Evolutionary conservation across 2,797 vertebrate genomes (phyloP), one percentile per base, ranked within the genome.

Genomic region (Urocyon cinereoargenteus): DNA sequence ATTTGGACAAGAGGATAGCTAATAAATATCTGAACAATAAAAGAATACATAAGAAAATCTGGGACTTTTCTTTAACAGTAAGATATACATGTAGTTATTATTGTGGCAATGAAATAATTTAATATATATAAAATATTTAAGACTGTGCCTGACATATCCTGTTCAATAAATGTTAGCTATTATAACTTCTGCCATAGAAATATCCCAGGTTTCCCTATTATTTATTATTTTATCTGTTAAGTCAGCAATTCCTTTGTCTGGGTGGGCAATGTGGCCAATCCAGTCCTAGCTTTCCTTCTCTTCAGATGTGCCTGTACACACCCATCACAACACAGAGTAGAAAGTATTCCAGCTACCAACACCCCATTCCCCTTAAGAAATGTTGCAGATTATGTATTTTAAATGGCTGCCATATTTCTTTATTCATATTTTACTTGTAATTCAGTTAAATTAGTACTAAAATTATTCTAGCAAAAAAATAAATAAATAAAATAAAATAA

Each of bases 381-480:
- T 31, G 24, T 62, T 28, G 34, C 13, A 34, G 22, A 90, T 21
- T 73, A 36, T 36, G 36, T 51, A 86, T 90, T 82, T 81, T 75
- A 93, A 55, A 55, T 2, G 19, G 26, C 51, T 72, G 53, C 34
- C 89, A 66, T 49, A 75, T 64, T 93, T 86, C 61, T 66, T 61
- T 40, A 72, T 51, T 88, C 21, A 36, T 40, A 57, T 81, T 85
- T 73, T 57, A 86, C 91, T 51, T 81, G 6, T 7, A 73, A 79
- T 57, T 79, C 72, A 86, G 81, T 90, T 64, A 93, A 86, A 86
- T 86, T 64, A 36, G 22, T 51, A 86, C 21, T 24, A 86, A 86
- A 86, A 64, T 86, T 86, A 89, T 28, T 94, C 62, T 86, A 59
- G 24, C 16, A 16, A 73, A 73, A n/a, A 57, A n/a, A n/a, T n/a